A percentile compares a stretch with the other conserved stretches of the same genome.
Evolutionary conservation across 1,140 invertebrate species (phyloP).

Genomic region (Drosophila pseudoananassae): DNA sequence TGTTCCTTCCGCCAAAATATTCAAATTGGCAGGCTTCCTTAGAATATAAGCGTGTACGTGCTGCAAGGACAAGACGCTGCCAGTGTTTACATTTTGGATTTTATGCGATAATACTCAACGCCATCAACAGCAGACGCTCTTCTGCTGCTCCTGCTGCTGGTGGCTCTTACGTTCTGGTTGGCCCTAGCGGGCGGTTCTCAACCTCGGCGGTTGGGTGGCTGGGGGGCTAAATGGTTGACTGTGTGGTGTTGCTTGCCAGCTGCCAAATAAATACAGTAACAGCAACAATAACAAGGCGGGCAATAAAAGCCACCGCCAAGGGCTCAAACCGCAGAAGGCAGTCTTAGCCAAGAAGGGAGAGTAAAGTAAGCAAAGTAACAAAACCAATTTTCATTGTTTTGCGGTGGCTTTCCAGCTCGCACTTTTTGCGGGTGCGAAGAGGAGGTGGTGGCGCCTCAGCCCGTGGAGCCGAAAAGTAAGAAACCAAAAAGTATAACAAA

Average conservation of each 20-base stretch:
- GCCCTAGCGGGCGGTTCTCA: not conserved
- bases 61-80: constrained; percentile 39
- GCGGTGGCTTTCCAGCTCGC: constrained; percentile 55
- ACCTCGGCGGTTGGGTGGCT: constrained; percentile 2
- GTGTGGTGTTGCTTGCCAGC: constrained; percentile 15
- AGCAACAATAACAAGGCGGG: constrained; percentile 57
- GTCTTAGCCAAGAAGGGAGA: constrained; percentile 41
- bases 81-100: constrained; percentile 80
- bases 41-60: constrained; percentile 68
- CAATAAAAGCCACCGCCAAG: constrained; percentile 75
- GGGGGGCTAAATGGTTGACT: constrained; percentile 10
- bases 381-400: constrained; percentile 83
- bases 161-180: constrained; percentile 2
- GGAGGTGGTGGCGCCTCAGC: not conserved
- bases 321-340: constrained; percentile 34
- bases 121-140: constrained; percentile 51
- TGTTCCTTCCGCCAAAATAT: constrained; percentile 30
- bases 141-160: constrained; percentile 6
- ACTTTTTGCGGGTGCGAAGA: constrained; percentile 13
- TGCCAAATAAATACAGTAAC: constrained; percentile 78
- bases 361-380: constrained; percentile 70
- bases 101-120: constrained; percentile 78
- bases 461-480: constrained; percentile 43
- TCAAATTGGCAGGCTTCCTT: constrained; percentile 56
- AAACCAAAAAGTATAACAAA: constrained; percentile 71